Base-by-base conservation (phyloP, 23 tunicate species). In the Halocynthia aurantium region DNA sequence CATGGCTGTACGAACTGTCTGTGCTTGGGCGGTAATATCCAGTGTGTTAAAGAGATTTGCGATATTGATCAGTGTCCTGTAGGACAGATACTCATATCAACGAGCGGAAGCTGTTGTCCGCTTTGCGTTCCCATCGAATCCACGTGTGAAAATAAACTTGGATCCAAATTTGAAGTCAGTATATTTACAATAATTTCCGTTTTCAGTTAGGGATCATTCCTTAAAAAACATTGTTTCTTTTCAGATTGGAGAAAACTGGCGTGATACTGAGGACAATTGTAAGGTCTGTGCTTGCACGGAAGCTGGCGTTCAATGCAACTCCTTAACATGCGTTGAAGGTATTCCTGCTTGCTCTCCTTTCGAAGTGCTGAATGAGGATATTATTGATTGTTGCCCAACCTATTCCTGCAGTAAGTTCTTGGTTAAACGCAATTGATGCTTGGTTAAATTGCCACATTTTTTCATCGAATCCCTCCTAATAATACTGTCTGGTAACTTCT, bases 1-100 rank as follows among this genome's bases (percentile, higher is more conserved):
- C 49, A 15, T 65, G 70, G 70, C 22, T 65, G 70, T 65, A 65
- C 70, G 10, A 65, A 65, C 31, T 65, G 70, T 15, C 70, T 65
- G 19, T 65, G 70, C 70, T 20, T 65, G 70, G 70, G 70, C 22
- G 70, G 70, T 15, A 49, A 20, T 9, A 49, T 65, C 10, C 10
- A 65, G 31, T 65, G 70, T 15, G 70, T 15, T 65, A 49, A 40
- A 20, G 70, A 65, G 31, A 15, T 65, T 65, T 65, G 70, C 6
- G 22, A 40, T 0, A 15, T 65, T 8, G 31, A 9, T 11, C 22
- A 40, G 9, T 65, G 70, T 65, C 70, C 70, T 65, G 10, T 49
- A 65, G 70, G 70, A 2, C 70, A 65, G 31, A 65, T 65, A 65
- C 70, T 65, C 6, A 49, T 15, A 15, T 49, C 70, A 20, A 8